phyloP scores from a whole-genome alignment of 2,888 invertebrate genomes.

The Frankliniella fusca region DNA sequence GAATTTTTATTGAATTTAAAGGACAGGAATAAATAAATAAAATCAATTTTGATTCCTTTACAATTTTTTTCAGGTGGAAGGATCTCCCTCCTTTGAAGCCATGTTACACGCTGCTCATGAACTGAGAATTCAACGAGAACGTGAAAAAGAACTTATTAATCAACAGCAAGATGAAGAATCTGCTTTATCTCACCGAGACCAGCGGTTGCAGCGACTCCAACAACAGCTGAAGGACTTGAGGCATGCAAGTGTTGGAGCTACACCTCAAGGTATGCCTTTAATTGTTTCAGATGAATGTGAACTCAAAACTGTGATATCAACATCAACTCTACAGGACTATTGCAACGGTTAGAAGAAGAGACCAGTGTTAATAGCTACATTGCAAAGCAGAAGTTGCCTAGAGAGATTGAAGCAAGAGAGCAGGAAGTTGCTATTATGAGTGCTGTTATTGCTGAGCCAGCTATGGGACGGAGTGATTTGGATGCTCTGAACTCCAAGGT shows the following conservation, averaged over 20 bases:
- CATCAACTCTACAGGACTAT: slow-evolving; percentile 50
- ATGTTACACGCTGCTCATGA: slow-evolving; percentile 53
- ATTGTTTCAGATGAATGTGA: background rate
- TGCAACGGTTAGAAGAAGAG: slow-evolving; percentile 72
- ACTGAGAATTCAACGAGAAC: slow-evolving; percentile 56
- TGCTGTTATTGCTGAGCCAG: slow-evolving; percentile 62
- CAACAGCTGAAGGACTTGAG: slow-evolving; percentile 61
- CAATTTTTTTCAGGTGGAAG: slow-evolving; percentile 53
- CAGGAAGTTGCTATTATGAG: slow-evolving; percentile 66
- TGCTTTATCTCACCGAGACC: slow-evolving; percentile 51
- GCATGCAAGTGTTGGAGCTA: slow-evolving; percentile 55
- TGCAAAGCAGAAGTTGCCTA: slow-evolving; percentile 72
- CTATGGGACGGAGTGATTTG: slow-evolving; percentile 62
- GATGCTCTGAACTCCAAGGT: slow-evolving; percentile 61
- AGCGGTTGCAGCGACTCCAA: slow-evolving; percentile 58
- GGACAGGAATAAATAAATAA: no score
- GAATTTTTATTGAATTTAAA: background rate
- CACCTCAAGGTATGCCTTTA: slow-evolving; percentile 53
- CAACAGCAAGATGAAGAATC: slow-evolving; percentile 58
- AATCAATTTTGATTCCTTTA: background rate
- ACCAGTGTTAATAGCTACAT: slow-evolving; percentile 69
- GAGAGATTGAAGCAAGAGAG: slow-evolving; percentile 61
- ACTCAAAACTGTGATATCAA: background rate
- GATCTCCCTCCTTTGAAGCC: slow-evolving; percentile 61
- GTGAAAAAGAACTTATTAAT: slow-evolving; percentile 54